These are phyloP conservation scores for Drosophila eugracilis DNA, from an alignment of 1,140 invertebrate species.

Conservation along the genomic window DNA sequence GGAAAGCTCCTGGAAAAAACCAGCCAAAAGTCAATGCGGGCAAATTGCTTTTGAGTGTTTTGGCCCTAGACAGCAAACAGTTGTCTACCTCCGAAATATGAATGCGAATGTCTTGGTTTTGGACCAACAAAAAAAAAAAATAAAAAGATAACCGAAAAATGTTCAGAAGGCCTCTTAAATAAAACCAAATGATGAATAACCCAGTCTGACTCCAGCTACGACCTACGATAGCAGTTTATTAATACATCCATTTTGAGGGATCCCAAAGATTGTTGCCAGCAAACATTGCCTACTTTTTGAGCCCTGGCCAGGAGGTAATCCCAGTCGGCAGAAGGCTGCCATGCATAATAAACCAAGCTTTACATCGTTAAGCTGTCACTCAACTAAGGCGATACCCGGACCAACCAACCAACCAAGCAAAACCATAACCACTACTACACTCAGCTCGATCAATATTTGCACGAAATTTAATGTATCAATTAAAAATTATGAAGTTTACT, in stretches of 20 bases:
- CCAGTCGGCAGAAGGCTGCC: constrained; percentile 37
- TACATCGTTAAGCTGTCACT: constrained; percentile 81
- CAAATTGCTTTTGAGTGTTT: constrained; percentile 76
- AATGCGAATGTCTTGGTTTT: constrained; percentile 26
- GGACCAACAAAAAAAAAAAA: no score
- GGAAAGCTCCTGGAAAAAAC: constrained; percentile 20
- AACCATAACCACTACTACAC: constrained; percentile 8
- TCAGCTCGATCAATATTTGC: constrained; percentile 71
- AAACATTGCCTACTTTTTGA: constrained; percentile 45
- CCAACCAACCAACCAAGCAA: constrained; percentile 2
- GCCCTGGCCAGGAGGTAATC: constrained; percentile 51
- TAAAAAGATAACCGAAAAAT: no score
- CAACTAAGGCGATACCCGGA: constrained; percentile 43
- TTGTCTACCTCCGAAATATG: constrained; percentile 28
- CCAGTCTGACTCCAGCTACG: neutral
- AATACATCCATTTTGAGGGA: constrained; percentile 31
- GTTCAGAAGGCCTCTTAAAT: constrained; percentile 8
- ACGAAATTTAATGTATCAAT: constrained; percentile 85
- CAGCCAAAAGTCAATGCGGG: constrained; percentile 55
- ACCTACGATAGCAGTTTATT: constrained; percentile 19
- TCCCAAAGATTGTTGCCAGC: constrained; percentile 6
- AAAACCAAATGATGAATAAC: neutral
- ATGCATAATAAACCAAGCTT: constrained; percentile 80
- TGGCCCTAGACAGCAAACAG: constrained; percentile 50
- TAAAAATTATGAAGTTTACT: constrained; percentile 85